phyloP scores from a whole-genome alignment of 2,113 vertebrate genomes.

The Bolborhynchus lineola region DNA sequence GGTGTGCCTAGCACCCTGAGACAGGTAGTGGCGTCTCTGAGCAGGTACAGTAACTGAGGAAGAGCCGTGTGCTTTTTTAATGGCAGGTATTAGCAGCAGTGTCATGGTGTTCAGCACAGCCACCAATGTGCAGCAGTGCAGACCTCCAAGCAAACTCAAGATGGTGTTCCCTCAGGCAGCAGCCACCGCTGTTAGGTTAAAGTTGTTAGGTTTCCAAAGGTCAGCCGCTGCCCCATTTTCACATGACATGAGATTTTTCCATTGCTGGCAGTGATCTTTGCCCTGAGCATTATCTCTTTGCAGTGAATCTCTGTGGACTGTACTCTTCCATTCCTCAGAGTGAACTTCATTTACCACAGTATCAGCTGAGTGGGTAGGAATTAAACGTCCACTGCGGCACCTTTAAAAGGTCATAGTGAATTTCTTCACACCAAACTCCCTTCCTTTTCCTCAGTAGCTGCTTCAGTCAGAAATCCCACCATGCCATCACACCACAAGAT shows the following conservation, averaged over 20 bases:
- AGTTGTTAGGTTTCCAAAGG: background rate
- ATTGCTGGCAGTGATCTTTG: background rate
- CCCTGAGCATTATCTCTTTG: background rate
- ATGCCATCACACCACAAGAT: rapidly evolving
- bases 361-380: background rate
- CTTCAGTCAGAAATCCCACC: background rate
- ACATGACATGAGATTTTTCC: background rate
- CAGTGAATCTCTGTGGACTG: background rate
- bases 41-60: no score
- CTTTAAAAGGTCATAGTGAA: background rate
- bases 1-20: rapidly evolving
- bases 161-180: background rate
- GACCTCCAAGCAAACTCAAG: background rate
- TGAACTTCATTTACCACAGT: background rate
- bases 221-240: background rate
- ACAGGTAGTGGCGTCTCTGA: background rate
- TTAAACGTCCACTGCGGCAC: background rate
- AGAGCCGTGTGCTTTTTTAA: background rate
- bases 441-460: background rate
- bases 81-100: rapidly evolving
- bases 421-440: background rate
- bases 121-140: rapidly evolving
- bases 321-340: background rate
- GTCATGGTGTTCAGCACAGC: background rate
- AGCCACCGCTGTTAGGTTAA: background rate